Evolutionary conservation across 2,888 invertebrate genomes (phyloP), one percentile per base, ranked within the genome.

Genomic region (Aethes cnicana): DNA sequence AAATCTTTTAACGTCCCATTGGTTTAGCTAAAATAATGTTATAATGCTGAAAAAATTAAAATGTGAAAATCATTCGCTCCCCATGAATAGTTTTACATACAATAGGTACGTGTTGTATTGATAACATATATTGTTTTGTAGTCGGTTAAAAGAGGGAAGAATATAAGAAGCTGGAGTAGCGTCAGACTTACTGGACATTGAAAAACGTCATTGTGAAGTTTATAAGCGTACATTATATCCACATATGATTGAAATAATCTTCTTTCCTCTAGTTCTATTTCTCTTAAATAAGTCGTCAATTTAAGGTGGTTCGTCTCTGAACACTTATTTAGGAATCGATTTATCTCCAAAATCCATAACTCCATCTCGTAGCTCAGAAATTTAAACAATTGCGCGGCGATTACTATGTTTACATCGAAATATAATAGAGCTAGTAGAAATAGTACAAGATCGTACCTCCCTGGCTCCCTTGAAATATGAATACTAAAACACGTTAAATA

Each of bases 381-480:
- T 7, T 11, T 23, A 1, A 47, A 30, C 1, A 39, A 8, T 39
- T n/a, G 20, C 3, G 14, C 4, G 4, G 21, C 21, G 3, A 37
- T 23, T 6, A 47, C 6, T 8, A 39, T 47, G 11, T 47, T 47
- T 3, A 9, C 28, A 17, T 47, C 42, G 4, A 30, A 42, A 20
- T 42, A 42, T 9, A 30, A 11, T 1, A 14, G 0, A 2, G 21
- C 4, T 0, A 30, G 1, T 6, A 2, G 12, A 18, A 18, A 20
- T 18, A 20, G 5, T 1, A 11, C 11, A 11, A 9, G 1, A 1
- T 7, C 35, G 12, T 20, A 11, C 6, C 20, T 12, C 8, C 7
- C 21, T 5, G 7, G n/a, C n/a, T n/a, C n/a, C n/a, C n/a, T n/a
- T n/a, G n/a, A n/a, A n/a, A n/a, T n/a, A n/a, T n/a, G n/a, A n/a